Evolutionary conservation across 2,888 invertebrate species (phyloP), one percentile per base, ranked within the genome.

Genomic region (Opisthograptis luteolata): DNA sequence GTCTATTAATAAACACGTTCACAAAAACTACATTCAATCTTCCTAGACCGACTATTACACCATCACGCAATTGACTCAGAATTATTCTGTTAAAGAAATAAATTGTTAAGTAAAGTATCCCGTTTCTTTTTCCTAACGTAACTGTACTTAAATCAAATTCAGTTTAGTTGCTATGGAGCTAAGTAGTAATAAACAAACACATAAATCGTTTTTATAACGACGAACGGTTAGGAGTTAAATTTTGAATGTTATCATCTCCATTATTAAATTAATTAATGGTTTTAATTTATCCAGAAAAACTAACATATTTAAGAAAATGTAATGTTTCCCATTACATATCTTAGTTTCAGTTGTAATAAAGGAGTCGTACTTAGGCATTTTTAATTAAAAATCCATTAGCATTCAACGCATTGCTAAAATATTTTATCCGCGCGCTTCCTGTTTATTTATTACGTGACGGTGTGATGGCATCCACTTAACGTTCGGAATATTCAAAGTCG

Each of bases 1-100:
- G 85, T 87, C 84, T 86, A 88, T 84, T 71, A 69, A 39, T 34
- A 58, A 51, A 58, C 58, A 60, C 55, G 43, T 58, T 46, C 60
- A 60, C 58, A 58, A 76, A 62, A 73, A 71, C 81, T 83, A 84
- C 60, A 40, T 57, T 44, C 73, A 70, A 74, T 65, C 62, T 64
- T 69, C 64, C 58, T 65, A 67, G 70, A 59, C 72, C 66, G 54
- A 57, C 68, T 67, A 48, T 72, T 52, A 71, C 72, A 79, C 73
- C 71, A 61, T 56, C 69, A 59, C 60, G 58, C 55, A 64, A 54
- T 34, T 36, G 37, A 22, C 15, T 17, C 1, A 34, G 1, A 13
- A 20, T 24, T 27, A 25, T 24, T 13, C 15, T 32, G 19, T n/a
- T 17, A 17, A 10, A n/a, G 34, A 43, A 12, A 13, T 43, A 14